Percentiles rank a stretch among this genome's conserved stretches.
These are phyloP conservation scores for Drosophila ironensis DNA, from an alignment of 1,140 invertebrate genomes.

Conservation along the genomic window DNA sequence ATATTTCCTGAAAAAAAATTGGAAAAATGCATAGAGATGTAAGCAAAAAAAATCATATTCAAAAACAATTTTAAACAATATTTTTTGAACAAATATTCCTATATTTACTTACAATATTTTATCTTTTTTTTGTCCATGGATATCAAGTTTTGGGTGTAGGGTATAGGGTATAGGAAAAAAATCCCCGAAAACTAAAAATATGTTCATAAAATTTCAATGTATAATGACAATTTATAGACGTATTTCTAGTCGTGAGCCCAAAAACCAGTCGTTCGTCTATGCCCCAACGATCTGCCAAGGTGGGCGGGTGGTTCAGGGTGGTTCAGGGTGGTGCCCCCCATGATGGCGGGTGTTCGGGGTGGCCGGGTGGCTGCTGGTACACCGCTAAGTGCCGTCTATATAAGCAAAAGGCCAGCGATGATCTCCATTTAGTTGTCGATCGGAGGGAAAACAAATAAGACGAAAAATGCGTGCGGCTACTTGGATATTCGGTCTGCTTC, in stretches of 20 bases:
- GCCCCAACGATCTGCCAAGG: too few relatives aligned
- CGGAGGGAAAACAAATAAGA: conserved; percentile 25
- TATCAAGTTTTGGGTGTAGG: conserved; percentile 6
- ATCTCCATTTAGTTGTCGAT: conserved; percentile 51
- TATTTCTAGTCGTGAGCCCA: conserved; percentile 10
- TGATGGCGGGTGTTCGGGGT: not conserved
- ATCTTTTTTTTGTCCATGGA: not conserved
- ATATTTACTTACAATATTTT: not conserved
- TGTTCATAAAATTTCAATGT: conserved; percentile 19
- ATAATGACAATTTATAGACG: conserved; percentile 36
- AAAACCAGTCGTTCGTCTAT: conserved; percentile 43
- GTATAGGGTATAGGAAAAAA: conserved; percentile 28
- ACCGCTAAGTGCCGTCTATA: conserved; percentile 34
- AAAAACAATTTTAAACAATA: not conserved
- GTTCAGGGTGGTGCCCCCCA: not conserved
- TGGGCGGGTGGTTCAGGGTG: too few relatives aligned
- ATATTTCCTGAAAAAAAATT: not conserved
- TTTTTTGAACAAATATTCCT: not conserved
- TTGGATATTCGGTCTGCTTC: conserved; percentile 32
- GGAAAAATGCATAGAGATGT: too few relatives aligned
- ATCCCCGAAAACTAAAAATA: conserved; percentile 23
- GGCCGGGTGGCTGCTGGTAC: not conserved
- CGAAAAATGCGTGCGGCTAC: conserved; percentile 34
- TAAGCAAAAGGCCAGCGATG: conserved; percentile 43
- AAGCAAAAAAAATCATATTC: not conserved